Base-by-base conservation (phyloP, 1,140 invertebrate species). In the Lethocerus indicus region DNA sequence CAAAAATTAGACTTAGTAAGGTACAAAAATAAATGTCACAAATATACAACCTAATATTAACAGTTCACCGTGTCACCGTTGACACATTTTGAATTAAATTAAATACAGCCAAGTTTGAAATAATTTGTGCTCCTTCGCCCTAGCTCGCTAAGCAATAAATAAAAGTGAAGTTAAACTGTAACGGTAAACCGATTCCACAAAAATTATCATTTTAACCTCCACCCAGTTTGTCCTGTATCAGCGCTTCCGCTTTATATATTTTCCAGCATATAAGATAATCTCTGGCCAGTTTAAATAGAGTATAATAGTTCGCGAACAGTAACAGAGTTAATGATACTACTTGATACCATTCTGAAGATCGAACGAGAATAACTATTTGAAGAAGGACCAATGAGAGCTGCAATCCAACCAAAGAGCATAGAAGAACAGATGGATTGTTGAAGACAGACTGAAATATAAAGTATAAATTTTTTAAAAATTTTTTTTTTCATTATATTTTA, bases 281-380 rank as follows among this genome's bases (percentile, higher is more conserved):
- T 46, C 90, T 71, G 3, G 81, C 69, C 45, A 93, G 69, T 67
- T 92, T 92, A 58, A 88, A 95, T 5, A 97, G 71, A 1, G 87
- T 83, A 56, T 89, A 84, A 65, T 92, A 92, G 64, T 93, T 94
- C 41, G 86, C 83, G 59, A 90, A 80, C 9, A 93, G 71, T 23
- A 95, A 68, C 27, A 92, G 69, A 13, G 83, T 76, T 51, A 92
- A 71, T 16, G 89, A 87, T 9, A 95, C 60, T 26, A 93, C 76
- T 62, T 92, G 83, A 64, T 93, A 87, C 92, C 92, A 98, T 56
- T 90, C 81, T 7, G 75, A 74, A 2, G 79, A 78, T 39, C 81
- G 72, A 53, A 87, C 69, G 1, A 96, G 61, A 21, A 88, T 70
- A 42, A 81, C 70, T 36, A 95, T 68, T 66, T 94, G 83, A 18